Evolutionary conservation across 2,113 vertebrate genomes (phyloP), one percentile per base, ranked within the genome.

Genomic region (Odocoileus hemionus): DNA sequence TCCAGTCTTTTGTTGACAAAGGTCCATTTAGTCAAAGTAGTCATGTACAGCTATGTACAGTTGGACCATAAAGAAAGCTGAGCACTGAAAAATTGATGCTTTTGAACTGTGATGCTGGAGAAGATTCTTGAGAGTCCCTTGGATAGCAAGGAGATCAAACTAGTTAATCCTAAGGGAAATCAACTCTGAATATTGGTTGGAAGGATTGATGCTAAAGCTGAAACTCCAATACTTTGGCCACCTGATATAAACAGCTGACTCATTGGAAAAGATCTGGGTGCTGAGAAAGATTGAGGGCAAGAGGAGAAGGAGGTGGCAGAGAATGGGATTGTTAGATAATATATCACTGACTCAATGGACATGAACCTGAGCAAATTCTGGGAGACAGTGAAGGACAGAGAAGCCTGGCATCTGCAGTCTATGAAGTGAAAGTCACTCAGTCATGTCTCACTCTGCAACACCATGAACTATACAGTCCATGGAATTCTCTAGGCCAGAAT

Each of bases 371-470:
- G 33, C 16, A 67, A 19, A 67, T 36, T 67, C 17, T 67, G 33
- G 64, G 64, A 67, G 64, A 67, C 5, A 67, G 33, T 67, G 17
- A 67, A 19, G 64, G 33, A n/a, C 8, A 67, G 64, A 67, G 33
- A 67, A 36, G 64, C 16, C 64, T n/a, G 15, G 64, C 4, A 10
- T 36, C 17, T 36, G 33, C 33, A 67, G 64, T 67, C 16, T n/a
- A 17, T 67, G 64, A 67, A 67, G 8, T 67, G 33, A 67, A 67
- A n/a, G 33, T 67, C 0, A 0, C 8, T 36, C 33, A 36, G 16
- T n/a, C n/a, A 1, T 67, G 30, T n/a, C 33, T 0, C 0, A n/a
- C 16, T 67, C 33, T 67, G 64, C 0, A 0, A 19, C 33, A 8
- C 64, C 9, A 1, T 52, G 33, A 67, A 19, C 8, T 67, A 67